phyloP scores from a whole-genome alignment of 2,888 invertebrate species.

The Melanostoma scalare region DNA sequence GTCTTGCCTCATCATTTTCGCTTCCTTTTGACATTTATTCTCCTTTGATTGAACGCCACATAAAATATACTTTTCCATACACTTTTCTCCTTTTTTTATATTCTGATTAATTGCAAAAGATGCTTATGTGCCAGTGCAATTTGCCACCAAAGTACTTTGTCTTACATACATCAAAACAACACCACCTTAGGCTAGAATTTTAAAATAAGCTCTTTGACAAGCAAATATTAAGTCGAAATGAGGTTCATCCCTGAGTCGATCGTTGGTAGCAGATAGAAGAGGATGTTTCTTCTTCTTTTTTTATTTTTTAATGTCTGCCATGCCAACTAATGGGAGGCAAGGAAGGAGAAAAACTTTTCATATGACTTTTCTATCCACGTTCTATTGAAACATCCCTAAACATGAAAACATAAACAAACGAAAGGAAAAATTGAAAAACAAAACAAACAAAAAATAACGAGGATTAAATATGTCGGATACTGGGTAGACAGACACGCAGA shows the following conservation, averaged over 20 bases:
- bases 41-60: conserved; percentile 51
- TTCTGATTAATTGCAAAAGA: conserved; percentile 40
- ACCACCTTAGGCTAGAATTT: conserved; percentile 45
- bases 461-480: conserved; percentile 35
- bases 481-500: conserved; percentile 39
- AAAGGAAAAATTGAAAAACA: not conserved
- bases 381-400: not conserved
- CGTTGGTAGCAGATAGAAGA: not conserved
- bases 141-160: conserved; percentile 14
- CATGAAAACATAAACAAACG: not conserved
- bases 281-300: too few relatives aligned
- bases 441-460: conserved; percentile 15
- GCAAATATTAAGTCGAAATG: conserved; percentile 20
- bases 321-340: too few relatives aligned
- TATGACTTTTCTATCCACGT: too few relatives aligned
- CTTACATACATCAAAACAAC: conserved; percentile 20
- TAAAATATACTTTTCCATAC: conserved; percentile 17
- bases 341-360: too few relatives aligned
- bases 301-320: too few relatives aligned
- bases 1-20: conserved; percentile 3
- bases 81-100: not conserved
- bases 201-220: conserved; percentile 39
- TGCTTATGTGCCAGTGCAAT: conserved; percentile 27
- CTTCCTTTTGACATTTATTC: conserved; percentile 36
- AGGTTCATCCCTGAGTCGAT: conserved; percentile 3